phyloP scores from a whole-genome alignment of 2,113 vertebrate species.

The Gobiocypris rarus region DNA sequence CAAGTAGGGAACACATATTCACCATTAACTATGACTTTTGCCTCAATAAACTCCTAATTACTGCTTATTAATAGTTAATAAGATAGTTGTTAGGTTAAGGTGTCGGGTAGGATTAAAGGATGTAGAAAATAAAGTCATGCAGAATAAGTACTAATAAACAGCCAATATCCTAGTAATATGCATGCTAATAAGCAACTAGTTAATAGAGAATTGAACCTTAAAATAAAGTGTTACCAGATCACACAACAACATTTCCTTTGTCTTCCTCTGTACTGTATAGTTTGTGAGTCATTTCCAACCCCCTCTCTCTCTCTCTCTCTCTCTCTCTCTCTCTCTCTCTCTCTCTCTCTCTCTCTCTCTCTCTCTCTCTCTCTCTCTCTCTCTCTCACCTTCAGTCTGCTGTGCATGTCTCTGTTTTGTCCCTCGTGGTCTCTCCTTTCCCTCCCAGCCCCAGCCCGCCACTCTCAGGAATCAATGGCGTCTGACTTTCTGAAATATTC shows the following conservation, averaged over 20 bases:
- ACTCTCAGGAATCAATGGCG: constrained; percentile 20
- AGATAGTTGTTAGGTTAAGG: too few species aligned
- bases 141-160: too few species aligned
- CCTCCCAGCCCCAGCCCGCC: background rate
- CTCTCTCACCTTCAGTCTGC: background rate
- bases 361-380: background rate
- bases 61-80: too few species aligned
- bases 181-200: too few species aligned
- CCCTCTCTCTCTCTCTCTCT: background rate
- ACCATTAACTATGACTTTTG: too few species aligned
- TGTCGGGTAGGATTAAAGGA: too few species aligned
- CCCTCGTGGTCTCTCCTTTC: background rate
- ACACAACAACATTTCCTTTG: background rate
- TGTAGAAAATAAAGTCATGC: too few species aligned
- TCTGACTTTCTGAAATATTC: constrained; percentile 26
- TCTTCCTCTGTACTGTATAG: background rate
- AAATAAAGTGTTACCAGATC: background rate
- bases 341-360: background rate
- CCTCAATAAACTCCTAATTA: too few species aligned
- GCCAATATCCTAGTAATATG: too few species aligned
- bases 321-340: background rate
- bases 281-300: background rate
- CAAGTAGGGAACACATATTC: too few species aligned
- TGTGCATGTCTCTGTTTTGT: background rate
- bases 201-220: too few species aligned